phyloP scores from a whole-genome alignment of 2,797 vertebrate species.

The Borostomias antarcticus region DNA sequence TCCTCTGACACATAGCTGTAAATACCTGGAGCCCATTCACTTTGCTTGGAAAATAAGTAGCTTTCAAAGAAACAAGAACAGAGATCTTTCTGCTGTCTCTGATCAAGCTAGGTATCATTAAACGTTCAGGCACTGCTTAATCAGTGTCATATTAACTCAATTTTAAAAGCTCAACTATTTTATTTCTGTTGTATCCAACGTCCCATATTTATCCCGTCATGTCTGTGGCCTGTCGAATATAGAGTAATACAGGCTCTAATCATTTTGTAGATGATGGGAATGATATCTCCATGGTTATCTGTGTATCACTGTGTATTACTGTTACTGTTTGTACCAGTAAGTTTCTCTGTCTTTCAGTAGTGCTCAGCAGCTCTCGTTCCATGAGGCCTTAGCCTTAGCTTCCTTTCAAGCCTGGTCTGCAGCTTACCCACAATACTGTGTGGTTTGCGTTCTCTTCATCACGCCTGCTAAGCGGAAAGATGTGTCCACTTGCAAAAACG shows the following conservation, averaged over 20 bases:
- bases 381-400: background rate
- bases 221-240: background rate
- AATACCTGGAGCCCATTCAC: background rate
- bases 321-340: no score
- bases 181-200: background rate
- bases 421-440: background rate
- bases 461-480: slow-evolving; percentile 30
- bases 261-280: background rate
- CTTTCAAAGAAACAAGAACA: background rate
- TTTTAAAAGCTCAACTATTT: background rate
- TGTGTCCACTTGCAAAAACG: slow-evolving; percentile 6
- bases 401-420: background rate
- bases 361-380: background rate
- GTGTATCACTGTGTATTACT: no score
- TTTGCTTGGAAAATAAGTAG: background rate
- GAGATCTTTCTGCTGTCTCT: background rate
- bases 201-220: background rate
- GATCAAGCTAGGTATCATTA: no score
- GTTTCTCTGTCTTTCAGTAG: background rate
- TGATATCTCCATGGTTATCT: background rate
- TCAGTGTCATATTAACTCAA: background rate
- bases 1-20: background rate
- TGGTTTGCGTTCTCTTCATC: slow-evolving; percentile 25
- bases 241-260: background rate
- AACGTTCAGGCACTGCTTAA: background rate